A percentile compares a stretch with the other conserved stretches of the same genome.
These are phyloP conservation scores for Siderastrea radians DNA, from an alignment of 92 coral and sea anemone genomes.

Conservation along the genomic window DNA sequence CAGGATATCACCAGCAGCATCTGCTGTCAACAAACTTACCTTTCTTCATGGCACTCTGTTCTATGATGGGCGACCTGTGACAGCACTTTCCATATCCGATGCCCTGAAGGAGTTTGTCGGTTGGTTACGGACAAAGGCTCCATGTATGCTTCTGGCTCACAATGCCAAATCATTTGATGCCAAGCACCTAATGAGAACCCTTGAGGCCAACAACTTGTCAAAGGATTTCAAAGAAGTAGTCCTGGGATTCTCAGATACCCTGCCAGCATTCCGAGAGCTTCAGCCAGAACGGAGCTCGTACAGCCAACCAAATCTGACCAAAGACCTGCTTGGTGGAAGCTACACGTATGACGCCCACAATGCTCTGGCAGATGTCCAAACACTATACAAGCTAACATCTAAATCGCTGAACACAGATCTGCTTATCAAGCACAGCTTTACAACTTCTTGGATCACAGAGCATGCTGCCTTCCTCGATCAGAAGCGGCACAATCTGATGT, in stretches of 20 bases:
- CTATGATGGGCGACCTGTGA: constrained; percentile 39
- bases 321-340: constrained; percentile 48
- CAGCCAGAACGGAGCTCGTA: constrained; percentile 44
- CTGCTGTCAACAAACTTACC: constrained; percentile 64
- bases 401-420: constrained; percentile 23
- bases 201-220: constrained; percentile 35
- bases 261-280: constrained; percentile 64
- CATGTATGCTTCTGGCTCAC: constrained; percentile 50
- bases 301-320: constrained; percentile 47
- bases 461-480: too few relatives aligned
- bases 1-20: constrained; percentile 31
- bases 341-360: constrained; percentile 56
- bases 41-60: constrained; percentile 29
- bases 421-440: constrained; percentile 68
- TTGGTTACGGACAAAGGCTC: constrained; percentile 33
- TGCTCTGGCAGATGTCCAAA: constrained; percentile 58
- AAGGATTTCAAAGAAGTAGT: constrained; percentile 20
- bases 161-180: constrained; percentile 57
- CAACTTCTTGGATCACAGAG: too few relatives aligned
- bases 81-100: constrained; percentile 11
- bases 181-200: too few relatives aligned
- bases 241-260: constrained; percentile 73
- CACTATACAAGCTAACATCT: constrained; percentile 44
- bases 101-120: constrained; percentile 16
- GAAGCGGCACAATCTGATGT: too few relatives aligned